Evolutionary conservation across 2,113 vertebrate species (phyloP).

Genomic region (Daboia siamensis): DNA sequence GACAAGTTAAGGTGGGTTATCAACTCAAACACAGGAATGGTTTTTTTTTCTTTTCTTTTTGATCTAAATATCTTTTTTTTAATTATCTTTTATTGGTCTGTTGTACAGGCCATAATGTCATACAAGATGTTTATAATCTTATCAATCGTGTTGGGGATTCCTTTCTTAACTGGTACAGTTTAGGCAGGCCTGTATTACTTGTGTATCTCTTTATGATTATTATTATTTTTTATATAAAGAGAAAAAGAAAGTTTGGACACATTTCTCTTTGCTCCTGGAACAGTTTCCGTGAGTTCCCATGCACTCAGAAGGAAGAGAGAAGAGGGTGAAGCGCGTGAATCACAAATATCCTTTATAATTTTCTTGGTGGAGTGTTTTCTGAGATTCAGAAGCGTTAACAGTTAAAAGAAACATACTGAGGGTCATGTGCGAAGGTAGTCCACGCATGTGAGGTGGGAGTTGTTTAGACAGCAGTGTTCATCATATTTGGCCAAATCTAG

Average conservation of each 20-base stretch:
- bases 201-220: slow-evolving; percentile 72
- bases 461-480: slow-evolving; percentile 43
- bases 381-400: slow-evolving; percentile 61
- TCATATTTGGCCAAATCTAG: slow-evolving; percentile 45
- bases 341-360: slow-evolving; percentile 62
- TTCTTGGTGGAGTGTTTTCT: slow-evolving; percentile 53
- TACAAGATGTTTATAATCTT: slow-evolving; percentile 88
- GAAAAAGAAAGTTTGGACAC: slow-evolving; percentile 70
- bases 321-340: slow-evolving; percentile 63
- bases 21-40: slow-evolving; percentile 77
- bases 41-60: slow-evolving; percentile 67
- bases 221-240: slow-evolving; percentile 63
- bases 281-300: slow-evolving; percentile 75
- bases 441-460: slow-evolving; percentile 45
- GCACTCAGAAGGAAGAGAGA: slow-evolving; percentile 51
- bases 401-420: slow-evolving; percentile 61
- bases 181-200: slow-evolving; percentile 83
- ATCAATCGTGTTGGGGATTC: slow-evolving; percentile 80
- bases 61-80: slow-evolving; percentile 73
- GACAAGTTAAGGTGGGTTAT: slow-evolving; percentile 82
- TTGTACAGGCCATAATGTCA: slow-evolving; percentile 86
- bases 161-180: slow-evolving; percentile 86
- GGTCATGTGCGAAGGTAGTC: slow-evolving; percentile 57
- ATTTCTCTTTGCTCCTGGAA: slow-evolving; percentile 78
- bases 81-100: slow-evolving; percentile 79